Conservation (phyloP, 2,888 invertebrate species). For the Zygogramma bicolorata region DNA sequence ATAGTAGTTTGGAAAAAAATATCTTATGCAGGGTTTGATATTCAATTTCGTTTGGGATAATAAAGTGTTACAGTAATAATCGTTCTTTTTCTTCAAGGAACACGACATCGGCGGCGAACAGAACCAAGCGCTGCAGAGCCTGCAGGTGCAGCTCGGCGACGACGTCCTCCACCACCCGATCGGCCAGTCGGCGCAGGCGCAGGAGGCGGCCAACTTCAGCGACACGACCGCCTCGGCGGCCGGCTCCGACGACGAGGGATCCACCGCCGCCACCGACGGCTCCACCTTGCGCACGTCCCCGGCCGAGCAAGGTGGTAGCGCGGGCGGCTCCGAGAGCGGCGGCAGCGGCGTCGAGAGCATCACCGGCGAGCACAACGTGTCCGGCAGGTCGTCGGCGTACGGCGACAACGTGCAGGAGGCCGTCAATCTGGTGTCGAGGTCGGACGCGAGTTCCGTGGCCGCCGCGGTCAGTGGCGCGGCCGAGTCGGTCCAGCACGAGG, state of each 20-base stretch:
- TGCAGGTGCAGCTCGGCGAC: constrained; percentile 64
- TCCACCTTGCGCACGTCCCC: constrained; percentile 90
- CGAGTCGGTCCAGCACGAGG: constrained; percentile 57
- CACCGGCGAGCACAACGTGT: constrained; percentile 85
- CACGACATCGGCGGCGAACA: constrained; percentile 73
- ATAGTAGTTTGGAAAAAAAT: too few species aligned
- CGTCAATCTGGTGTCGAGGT: constrained; percentile 68
- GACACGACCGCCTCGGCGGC: constrained; percentile 89
- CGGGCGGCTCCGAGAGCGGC: constrained; percentile 89
- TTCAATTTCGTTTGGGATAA: neutral
- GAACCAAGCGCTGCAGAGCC: constrained; percentile 63
- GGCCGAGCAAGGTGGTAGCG: constrained; percentile 75
- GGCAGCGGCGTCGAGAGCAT: constrained; percentile 94
- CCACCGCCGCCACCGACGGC: constrained; percentile 94
- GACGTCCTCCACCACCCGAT: constrained; percentile 51
- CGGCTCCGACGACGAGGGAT: constrained; percentile 93
- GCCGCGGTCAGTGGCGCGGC: constrained; percentile 45
- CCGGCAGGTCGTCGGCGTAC: constrained; percentile 86
- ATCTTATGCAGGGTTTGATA: too few species aligned
- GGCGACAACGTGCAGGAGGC: constrained; percentile 78
- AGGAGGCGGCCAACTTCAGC: constrained; percentile 76
- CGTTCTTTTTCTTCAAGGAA: constrained; percentile 70
- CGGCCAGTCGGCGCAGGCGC: constrained; percentile 52
- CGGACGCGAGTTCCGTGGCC: constrained; percentile 69
- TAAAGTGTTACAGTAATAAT: neutral